Evolutionary conservation across 2,888 invertebrate species (phyloP).

Genomic region (Drosophila robusta): DNA sequence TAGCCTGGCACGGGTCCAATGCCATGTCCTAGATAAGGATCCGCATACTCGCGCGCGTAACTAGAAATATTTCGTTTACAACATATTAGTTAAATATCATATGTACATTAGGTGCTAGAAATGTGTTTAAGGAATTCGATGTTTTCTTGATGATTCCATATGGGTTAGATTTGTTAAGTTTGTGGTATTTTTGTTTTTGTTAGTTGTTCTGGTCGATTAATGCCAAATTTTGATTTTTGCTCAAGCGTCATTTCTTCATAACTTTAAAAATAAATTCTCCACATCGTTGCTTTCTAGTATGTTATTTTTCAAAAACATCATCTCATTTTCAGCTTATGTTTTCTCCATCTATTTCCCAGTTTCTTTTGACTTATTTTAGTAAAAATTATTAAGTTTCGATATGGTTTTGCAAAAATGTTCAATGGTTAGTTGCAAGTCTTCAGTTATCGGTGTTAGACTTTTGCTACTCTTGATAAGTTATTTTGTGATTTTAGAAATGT

Average conservation of each 20-base stretch:
- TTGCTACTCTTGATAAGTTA: slow-evolving; percentile 58
- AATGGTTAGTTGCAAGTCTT: slow-evolving; percentile 62
- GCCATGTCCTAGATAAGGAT: slow-evolving; percentile 97
- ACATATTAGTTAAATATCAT: slow-evolving; percentile 39
- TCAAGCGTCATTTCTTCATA: slow-evolving; percentile 1
- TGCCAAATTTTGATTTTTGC: slow-evolving; percentile 20
- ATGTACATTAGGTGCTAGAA: background rate
- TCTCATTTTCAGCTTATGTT: slow-evolving; percentile 1
- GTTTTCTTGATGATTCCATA: slow-evolving; percentile 37
- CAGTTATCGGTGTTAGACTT: slow-evolving; percentile 47
- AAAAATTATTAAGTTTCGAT: slow-evolving; percentile 75
- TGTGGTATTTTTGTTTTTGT: slow-evolving; percentile 8
- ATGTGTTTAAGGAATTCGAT: slow-evolving; percentile 17
- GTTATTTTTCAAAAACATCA: background rate
- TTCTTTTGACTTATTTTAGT: slow-evolving; percentile 40
- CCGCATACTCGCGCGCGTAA: slow-evolving; percentile 95
- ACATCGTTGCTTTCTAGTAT: background rate
- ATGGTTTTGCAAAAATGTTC: slow-evolving; percentile 75
- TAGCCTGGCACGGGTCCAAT: slow-evolving; percentile 98
- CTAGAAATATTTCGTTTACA: slow-evolving; percentile 85
- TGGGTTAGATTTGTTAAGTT: slow-evolving; percentile 19
- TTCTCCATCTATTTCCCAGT: background rate
- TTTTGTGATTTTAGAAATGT: slow-evolving; percentile 57
- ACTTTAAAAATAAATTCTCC: slow-evolving; percentile 22
- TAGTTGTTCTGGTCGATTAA: background rate